phyloP scores from a whole-genome alignment of 2,888 invertebrate genomes.

The Caenorhabditis sp. region DNA sequence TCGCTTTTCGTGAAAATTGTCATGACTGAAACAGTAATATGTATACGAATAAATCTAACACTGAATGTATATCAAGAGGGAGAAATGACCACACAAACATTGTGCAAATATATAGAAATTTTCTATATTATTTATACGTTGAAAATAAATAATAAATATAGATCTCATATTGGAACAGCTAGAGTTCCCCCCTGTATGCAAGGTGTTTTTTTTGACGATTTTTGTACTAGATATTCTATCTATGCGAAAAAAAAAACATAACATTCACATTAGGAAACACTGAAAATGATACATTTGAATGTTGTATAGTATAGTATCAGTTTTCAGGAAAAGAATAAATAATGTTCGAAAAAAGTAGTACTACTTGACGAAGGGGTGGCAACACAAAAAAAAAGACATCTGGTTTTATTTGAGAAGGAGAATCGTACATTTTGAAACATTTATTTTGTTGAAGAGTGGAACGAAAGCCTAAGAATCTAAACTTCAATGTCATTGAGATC shows the following conservation, averaged over 20 bases:
- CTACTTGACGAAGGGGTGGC: not conserved
- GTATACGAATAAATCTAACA: conserved; percentile 12
- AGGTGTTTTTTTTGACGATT: no score
- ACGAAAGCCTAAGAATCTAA: not conserved
- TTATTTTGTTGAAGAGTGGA: not conserved
- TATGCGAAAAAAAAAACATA: no score
- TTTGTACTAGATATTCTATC: no score
- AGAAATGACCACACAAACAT: conserved; percentile 34
- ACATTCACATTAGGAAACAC: no score
- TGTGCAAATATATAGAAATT: conserved; percentile 4
- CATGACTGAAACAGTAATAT: conserved; percentile 36
- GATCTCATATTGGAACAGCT: conserved; percentile 37
- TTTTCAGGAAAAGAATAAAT: not conserved
- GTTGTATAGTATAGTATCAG: not conserved
- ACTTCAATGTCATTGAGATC: not conserved
- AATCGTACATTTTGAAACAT: not conserved
- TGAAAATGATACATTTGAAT: no score
- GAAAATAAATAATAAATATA: conserved; percentile 20
- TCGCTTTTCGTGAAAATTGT: conserved; percentile 60
- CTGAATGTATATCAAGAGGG: not conserved
- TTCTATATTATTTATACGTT: conserved; percentile 30
- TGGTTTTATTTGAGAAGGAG: not conserved
- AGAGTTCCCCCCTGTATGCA: no score
- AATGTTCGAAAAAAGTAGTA: not conserved
- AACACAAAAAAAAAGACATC: not conserved